Conservation (phyloP, 2,888 invertebrate species). For the Norana najaformis region DNA sequence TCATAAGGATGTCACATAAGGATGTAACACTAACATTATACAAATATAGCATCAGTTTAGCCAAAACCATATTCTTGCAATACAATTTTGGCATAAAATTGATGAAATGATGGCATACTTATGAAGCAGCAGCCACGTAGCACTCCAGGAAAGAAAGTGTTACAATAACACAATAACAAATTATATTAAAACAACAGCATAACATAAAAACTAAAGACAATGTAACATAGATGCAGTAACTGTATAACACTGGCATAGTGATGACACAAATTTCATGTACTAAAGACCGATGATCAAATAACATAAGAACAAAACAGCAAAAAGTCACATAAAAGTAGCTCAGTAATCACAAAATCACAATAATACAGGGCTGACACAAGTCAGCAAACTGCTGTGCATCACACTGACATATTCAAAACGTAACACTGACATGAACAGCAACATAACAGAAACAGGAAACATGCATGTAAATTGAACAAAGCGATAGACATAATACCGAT, state of each 20-base stretch:
- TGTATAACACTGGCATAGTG: background rate
- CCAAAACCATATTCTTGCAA: background rate
- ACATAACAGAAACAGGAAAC: background rate
- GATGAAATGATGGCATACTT: background rate
- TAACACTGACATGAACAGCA: background rate
- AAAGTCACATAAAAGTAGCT: conserved; percentile 4
- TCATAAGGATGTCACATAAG: background rate
- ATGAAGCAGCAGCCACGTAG: background rate
- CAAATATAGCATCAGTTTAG: background rate
- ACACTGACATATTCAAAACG: background rate
- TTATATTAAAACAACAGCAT: background rate
- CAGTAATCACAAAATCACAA: background rate
- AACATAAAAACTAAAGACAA: background rate
- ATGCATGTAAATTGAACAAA: background rate
- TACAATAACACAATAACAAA: background rate
- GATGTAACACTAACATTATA: background rate
- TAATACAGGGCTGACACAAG: too few species aligned
- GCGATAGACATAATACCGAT: background rate
- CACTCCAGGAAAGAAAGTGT: background rate
- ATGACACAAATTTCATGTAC: background rate
- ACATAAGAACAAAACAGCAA: background rate
- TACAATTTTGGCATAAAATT: background rate
- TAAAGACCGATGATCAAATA: background rate
- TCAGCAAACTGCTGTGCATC: background rate
- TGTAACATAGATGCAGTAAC: background rate